Conservation (phyloP, 2,888 invertebrate species). For the Diaperis boleti region DNA sequence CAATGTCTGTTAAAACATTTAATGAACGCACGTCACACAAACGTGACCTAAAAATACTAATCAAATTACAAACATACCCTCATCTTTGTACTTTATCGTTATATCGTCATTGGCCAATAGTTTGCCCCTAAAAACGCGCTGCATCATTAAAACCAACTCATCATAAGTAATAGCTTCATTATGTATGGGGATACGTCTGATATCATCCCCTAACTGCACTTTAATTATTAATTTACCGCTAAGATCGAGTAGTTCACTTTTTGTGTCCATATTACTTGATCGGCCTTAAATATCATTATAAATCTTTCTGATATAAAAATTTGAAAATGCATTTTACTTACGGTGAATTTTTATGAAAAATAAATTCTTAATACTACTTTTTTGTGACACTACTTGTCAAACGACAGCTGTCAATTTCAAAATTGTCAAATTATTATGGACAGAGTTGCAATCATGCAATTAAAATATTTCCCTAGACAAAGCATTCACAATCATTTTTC, state of each 20-base stretch:
- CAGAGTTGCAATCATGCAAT: too few relatives aligned
- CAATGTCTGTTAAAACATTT: not conserved
- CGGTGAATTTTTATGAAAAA: too few relatives aligned
- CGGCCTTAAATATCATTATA: not conserved
- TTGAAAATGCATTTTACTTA: not conserved
- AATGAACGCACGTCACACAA: not conserved
- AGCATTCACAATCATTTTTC: too few relatives aligned
- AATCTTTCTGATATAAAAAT: not conserved
- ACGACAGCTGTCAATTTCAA: too few relatives aligned
- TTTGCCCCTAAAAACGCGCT: conserved; percentile 76
- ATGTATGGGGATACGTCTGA: conserved; percentile 76
- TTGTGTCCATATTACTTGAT: conserved; percentile 55
- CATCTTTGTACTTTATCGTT: conserved; percentile 78
- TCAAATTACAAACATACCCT: conserved; percentile 67
- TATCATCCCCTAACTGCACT: conserved; percentile 75
- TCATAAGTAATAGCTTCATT: conserved; percentile 80
- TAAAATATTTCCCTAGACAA: too few relatives aligned
- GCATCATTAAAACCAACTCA: conserved; percentile 80
- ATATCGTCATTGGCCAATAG: conserved; percentile 75
- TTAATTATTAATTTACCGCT: conserved; percentile 70
- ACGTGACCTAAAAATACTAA: not conserved
- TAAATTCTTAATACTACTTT: too few relatives aligned
- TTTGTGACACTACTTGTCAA: too few relatives aligned
- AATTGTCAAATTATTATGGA: too few relatives aligned
- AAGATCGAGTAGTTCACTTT: conserved; percentile 64